Evolutionary conservation across 2,113 vertebrate species (phyloP).

Genomic region (Boleophthalmus pectinirostris): DNA sequence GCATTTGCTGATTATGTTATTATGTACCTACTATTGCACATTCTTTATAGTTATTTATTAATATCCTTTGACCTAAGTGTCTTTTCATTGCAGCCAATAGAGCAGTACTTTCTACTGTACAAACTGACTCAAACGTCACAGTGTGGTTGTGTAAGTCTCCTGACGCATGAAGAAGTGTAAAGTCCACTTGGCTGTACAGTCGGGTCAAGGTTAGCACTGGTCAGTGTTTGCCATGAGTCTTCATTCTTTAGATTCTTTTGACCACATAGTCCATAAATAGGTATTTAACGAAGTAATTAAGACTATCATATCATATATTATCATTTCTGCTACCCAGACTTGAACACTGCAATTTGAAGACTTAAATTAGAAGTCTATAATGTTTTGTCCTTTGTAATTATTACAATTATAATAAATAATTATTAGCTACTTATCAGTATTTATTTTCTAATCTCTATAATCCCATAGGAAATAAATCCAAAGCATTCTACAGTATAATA

Average conservation of each 20-base stretch:
- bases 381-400: no score
- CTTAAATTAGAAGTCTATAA: no score
- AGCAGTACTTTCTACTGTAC: not conserved
- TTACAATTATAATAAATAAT: no score
- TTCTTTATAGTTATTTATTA: not conserved
- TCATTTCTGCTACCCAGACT: no score
- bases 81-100: slow-evolving; percentile 17
- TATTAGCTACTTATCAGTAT: no score
- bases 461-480: not conserved
- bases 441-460: not conserved
- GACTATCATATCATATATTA: no score
- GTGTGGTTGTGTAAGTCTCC: slow-evolving; percentile 37
- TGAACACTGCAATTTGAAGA: no score
- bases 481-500: slow-evolving; percentile 61
- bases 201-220: not conserved
- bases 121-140: slow-evolving; percentile 25
- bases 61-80: slow-evolving; percentile 14
- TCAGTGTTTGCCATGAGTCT: slow-evolving; percentile 12
- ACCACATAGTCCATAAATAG: not conserved
- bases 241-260: slow-evolving; percentile 15
- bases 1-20: slow-evolving; percentile 1
- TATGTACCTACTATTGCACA: not conserved
- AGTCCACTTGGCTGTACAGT: slow-evolving; percentile 37
- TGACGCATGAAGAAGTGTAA: slow-evolving; percentile 42
- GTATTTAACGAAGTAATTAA: not conserved